phyloP scores from a whole-genome alignment of 2,113 vertebrate genomes.

The Calyptomena viridis region DNA sequence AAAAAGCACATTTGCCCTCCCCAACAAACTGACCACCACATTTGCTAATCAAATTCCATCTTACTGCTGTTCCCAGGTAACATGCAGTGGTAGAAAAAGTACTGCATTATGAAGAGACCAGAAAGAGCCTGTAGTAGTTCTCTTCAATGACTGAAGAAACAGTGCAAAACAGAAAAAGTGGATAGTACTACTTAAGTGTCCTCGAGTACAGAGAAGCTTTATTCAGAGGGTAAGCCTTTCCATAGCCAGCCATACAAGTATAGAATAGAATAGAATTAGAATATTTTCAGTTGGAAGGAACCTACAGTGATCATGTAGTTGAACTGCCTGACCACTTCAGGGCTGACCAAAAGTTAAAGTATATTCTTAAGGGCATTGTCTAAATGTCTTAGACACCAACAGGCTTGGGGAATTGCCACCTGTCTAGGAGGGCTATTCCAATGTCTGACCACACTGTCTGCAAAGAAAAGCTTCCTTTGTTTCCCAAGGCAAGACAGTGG shows the following conservation, averaged over 20 bases:
- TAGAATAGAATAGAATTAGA: background rate
- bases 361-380: background rate
- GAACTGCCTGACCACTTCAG: background rate
- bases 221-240: background rate
- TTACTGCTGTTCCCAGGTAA: constrained; percentile 3
- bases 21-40: background rate
- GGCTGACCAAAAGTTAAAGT: background rate
- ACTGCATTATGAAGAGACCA: background rate
- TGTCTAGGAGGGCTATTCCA: background rate
- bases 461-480: background rate
- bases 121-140: background rate
- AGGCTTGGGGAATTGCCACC: background rate
- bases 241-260: background rate
- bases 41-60: background rate
- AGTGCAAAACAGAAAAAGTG: too few species aligned
- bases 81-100: background rate
- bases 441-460: background rate
- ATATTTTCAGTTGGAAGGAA: background rate
- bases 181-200: background rate
- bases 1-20: background rate
- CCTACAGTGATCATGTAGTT: background rate
- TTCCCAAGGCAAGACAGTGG: background rate
- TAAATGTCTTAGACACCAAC: background rate
- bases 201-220: background rate
- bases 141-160: background rate